Evolutionary conservation across 1,140 invertebrate genomes (phyloP).

Genomic region (Bathynomus jamesi): DNA sequence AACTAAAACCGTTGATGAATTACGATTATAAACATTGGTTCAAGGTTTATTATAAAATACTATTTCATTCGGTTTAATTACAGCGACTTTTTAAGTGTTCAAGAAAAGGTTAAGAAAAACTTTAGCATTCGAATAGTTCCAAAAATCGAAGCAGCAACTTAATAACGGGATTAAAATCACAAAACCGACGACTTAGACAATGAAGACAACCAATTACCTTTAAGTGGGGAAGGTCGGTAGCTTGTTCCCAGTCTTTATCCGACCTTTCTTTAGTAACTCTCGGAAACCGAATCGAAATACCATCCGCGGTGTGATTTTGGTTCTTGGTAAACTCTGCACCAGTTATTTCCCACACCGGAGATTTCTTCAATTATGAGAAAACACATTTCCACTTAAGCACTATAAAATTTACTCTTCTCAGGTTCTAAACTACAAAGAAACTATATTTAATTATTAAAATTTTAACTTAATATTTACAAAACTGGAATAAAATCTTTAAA

Average conservation of each 20-base stretch:
- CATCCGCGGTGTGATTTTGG: slow-evolving; percentile 78
- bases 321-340: slow-evolving; percentile 84
- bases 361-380: slow-evolving; percentile 36
- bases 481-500: no score
- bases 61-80: neutral
- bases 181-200: no score
- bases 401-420: no score
- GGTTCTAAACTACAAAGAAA: no score
- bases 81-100: no score
- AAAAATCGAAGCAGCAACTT: neutral
- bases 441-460: no score
- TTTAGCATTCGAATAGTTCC: neutral
- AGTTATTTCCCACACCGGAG: slow-evolving; percentile 89
- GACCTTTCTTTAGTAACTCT: slow-evolving; percentile 70
- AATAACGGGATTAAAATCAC: neutral
- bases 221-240: slow-evolving; percentile 49
- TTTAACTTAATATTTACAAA: no score
- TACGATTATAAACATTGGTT: neutral
- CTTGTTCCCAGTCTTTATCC: slow-evolving; percentile 76
- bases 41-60: neutral
- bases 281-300: slow-evolving; percentile 88
- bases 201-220: slow-evolving; percentile 5
- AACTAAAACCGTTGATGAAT: neutral
- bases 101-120: neutral
- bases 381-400: no score